phyloP scores from a whole-genome alignment of 2,888 invertebrate genomes.

The Sphinx pinastri region DNA sequence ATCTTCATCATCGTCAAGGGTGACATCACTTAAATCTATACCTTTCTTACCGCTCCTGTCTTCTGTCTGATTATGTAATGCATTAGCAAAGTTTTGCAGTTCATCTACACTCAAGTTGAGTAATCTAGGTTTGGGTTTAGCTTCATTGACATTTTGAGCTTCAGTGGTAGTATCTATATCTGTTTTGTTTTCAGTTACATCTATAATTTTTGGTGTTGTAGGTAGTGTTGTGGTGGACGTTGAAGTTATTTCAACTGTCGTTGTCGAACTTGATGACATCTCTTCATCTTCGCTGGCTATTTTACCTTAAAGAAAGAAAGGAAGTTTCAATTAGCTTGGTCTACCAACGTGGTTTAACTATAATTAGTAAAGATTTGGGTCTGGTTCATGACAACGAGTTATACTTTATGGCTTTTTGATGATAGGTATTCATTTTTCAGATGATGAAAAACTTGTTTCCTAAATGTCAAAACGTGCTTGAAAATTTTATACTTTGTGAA shows the following conservation, averaged over 20 bases:
- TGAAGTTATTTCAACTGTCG: slow-evolving; percentile 32
- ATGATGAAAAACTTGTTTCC: background rate
- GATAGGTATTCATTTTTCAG: background rate
- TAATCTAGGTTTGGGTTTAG: slow-evolving; percentile 64
- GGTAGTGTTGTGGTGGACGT: slow-evolving; percentile 38
- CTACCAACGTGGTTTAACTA: background rate
- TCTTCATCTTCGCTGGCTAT: slow-evolving; percentile 68
- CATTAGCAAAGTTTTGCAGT: slow-evolving; percentile 72
- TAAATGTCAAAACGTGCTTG: no score
- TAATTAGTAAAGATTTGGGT: background rate
- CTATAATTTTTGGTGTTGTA: slow-evolving; percentile 42
- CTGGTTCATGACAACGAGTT: background rate
- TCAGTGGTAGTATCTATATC: slow-evolving; percentile 36
- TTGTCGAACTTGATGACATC: slow-evolving; percentile 37
- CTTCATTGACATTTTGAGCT: slow-evolving; percentile 40
- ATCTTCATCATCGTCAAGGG: slow-evolving; percentile 87
- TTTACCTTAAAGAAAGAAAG: slow-evolving; percentile 63
- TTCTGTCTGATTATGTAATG: slow-evolving; percentile 68
- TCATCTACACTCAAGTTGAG: slow-evolving; percentile 75
- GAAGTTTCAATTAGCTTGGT: slow-evolving; percentile 15
- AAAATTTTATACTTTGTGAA: no score
- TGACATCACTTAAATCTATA: slow-evolving; percentile 90
- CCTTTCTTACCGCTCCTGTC: slow-evolving; percentile 55
- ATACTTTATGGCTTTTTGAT: background rate
- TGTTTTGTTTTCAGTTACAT: slow-evolving; percentile 45